Conservation (phyloP, 2,797 vertebrate genomes). For the Esox lucius region DNA sequence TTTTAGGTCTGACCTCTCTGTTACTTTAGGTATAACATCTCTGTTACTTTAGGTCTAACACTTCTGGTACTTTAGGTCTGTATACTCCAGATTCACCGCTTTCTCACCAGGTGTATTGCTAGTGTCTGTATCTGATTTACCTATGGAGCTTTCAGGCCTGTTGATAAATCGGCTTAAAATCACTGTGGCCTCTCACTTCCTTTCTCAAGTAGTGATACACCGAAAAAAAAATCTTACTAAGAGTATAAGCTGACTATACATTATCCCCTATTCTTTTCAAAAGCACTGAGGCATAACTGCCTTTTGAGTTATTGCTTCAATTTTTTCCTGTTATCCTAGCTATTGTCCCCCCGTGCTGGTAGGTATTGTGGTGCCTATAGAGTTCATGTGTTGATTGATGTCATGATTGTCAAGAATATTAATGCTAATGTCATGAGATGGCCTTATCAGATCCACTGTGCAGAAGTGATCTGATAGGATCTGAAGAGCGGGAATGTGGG, state of each 20-base stretch:
- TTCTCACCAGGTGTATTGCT: conserved; percentile 5
- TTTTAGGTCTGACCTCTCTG: too few species aligned
- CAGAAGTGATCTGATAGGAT: conserved; percentile 44
- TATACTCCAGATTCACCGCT: background rate
- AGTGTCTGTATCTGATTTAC: conserved; percentile 22
- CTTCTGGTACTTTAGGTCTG: background rate
- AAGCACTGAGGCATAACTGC: conserved; percentile 13
- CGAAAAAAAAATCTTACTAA: background rate
- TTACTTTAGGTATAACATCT: too few species aligned
- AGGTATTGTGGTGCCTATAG: conserved; percentile 23
- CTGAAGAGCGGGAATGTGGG: conserved; percentile 34
- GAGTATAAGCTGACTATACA: conserved; percentile 1
- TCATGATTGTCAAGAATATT: conserved; percentile 34
- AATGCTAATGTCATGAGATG: conserved; percentile 35
- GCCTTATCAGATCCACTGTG: conserved; percentile 33
- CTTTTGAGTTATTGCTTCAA: background rate
- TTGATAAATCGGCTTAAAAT: background rate
- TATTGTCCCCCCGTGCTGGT: conserved; percentile 11
- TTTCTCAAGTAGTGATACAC: conserved; percentile 27
- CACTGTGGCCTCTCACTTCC: conserved; percentile 17
- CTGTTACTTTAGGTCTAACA: too few species aligned
- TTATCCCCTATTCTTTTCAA: background rate
- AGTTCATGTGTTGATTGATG: conserved; percentile 24
- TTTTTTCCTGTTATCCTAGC: conserved; percentile 17
- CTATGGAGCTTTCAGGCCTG: background rate